phyloP scores from a whole-genome alignment of 2,797 vertebrate species.

The Aldrovandia affinis region DNA sequence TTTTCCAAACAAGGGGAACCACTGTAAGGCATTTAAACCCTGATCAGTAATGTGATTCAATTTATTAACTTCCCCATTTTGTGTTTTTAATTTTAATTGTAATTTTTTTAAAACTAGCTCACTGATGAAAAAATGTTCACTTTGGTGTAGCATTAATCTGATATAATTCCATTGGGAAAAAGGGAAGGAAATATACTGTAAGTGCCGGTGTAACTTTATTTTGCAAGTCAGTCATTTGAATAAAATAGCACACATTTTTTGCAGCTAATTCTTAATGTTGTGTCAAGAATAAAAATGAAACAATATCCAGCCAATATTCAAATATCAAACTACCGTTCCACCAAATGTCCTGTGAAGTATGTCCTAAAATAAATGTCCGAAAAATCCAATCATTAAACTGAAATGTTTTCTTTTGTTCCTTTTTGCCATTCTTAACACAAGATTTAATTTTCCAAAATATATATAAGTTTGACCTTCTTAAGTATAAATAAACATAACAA shows the following conservation, averaged over 20 bases:
- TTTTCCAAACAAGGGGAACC: slow-evolving; percentile 73
- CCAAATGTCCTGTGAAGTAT: background rate
- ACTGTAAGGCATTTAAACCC: slow-evolving; percentile 30
- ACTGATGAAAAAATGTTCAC: slow-evolving; percentile 37
- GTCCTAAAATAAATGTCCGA: background rate
- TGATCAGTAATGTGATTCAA: slow-evolving; percentile 33
- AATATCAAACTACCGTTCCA: background rate
- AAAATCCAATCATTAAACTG: background rate
- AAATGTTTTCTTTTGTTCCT: too few relatives aligned
- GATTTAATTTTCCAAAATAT: too few relatives aligned
- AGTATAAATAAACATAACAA: too few relatives aligned
- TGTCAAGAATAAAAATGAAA: background rate
- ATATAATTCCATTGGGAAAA: slow-evolving; percentile 48
- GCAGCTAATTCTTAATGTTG: background rate
- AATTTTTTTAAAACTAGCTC: slow-evolving; percentile 5
- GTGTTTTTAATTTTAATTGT: too few relatives aligned
- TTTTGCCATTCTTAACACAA: too few relatives aligned
- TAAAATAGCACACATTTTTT: background rate
- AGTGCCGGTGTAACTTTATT: background rate
- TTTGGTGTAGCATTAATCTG: slow-evolving; percentile 44
- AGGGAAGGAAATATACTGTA: slow-evolving; percentile 41
- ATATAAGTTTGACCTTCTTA: too few relatives aligned
- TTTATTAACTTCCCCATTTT: too few relatives aligned
- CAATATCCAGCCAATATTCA: background rate
- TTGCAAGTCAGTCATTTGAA: background rate